Percentiles rank a stretch among this genome's conserved stretches.
phyloP scores from a whole-genome alignment of 2,888 invertebrate species.

The Eupithecia dodoneata region DNA sequence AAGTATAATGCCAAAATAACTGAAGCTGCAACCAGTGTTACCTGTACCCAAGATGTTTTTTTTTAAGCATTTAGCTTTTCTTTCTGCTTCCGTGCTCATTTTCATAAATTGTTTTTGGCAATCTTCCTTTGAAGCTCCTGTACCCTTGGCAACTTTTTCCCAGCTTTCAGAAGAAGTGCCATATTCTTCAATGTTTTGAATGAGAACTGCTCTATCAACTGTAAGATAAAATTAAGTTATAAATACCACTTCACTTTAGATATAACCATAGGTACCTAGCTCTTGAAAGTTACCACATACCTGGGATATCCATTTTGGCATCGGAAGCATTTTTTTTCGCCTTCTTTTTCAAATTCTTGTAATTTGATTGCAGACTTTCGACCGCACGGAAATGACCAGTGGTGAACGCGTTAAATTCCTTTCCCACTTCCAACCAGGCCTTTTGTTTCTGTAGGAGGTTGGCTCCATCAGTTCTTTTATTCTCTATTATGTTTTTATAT shows the following conservation, averaged over 20 bases:
- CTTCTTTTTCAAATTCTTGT: too few species aligned
- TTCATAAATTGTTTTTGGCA: not conserved
- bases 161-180: not conserved
- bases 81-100: not conserved
- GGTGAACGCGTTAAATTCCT: not conserved
- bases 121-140: not conserved
- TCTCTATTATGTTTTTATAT: too few species aligned
- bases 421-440: not conserved
- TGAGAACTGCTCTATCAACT: not conserved
- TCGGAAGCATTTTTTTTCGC: too few species aligned
- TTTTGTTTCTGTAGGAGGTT: not conserved
- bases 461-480: not conserved
- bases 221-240: too few species aligned
- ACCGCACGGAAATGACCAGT: not conserved
- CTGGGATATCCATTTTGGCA: too few species aligned
- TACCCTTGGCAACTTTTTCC: not conserved
- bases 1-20: not conserved
- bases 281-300: too few species aligned
- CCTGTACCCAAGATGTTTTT: not conserved
- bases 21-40: not conserved
- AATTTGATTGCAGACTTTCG: too few species aligned
- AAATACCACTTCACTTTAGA: too few species aligned
- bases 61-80: not conserved
- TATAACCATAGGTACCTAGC: too few species aligned
- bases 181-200: slow-evolving; percentile 23